phyloP scores from a whole-genome alignment of 53 echinoderm and acorn worm genomes.

The Echinarachnius parma region DNA sequence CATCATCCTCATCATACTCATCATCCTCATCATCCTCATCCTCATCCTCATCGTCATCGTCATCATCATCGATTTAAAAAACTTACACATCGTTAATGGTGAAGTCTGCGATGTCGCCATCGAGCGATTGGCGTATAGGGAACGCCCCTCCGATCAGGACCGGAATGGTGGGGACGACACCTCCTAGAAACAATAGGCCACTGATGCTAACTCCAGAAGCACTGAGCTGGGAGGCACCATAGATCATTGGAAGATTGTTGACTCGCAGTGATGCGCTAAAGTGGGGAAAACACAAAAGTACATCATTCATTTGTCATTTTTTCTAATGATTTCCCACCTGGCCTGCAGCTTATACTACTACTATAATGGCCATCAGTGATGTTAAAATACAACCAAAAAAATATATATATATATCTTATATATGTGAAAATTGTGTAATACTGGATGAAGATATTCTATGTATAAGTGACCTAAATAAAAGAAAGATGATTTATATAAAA shows the following conservation, averaged over 20 bases:
- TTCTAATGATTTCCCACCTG: too few relatives aligned
- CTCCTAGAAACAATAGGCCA: conserved; percentile 81
- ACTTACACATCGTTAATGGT: conserved; percentile 79
- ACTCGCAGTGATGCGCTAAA: conserved; percentile 79
- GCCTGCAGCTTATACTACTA: too few relatives aligned
- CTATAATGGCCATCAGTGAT: too few relatives aligned
- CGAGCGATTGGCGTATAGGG: conserved; percentile 70
- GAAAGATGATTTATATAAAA: too few relatives aligned
- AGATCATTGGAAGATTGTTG: conserved; percentile 70
- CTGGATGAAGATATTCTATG: too few relatives aligned
- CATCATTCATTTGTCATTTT: too few relatives aligned
- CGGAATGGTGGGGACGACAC: conserved; percentile 69
- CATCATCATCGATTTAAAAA: background rate
- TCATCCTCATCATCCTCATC: conserved; percentile 35
- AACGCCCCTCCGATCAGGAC: conserved; percentile 86
- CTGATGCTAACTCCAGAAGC: conserved; percentile 53
- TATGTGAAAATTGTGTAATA: too few relatives aligned
- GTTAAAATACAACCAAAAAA: too few relatives aligned
- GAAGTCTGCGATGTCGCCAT: conserved; percentile 71
- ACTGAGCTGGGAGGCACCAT: conserved; percentile 68
- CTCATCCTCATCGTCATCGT: conserved; percentile 5
- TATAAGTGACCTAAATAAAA: too few relatives aligned
- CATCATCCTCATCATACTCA: conserved; percentile 38
- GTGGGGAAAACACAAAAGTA: too few relatives aligned
- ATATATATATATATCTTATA: too few relatives aligned